Evolutionary conservation across 1,140 invertebrate genomes (phyloP), one percentile per base, ranked within the genome.

Genomic region (Hermetia illucens): DNA sequence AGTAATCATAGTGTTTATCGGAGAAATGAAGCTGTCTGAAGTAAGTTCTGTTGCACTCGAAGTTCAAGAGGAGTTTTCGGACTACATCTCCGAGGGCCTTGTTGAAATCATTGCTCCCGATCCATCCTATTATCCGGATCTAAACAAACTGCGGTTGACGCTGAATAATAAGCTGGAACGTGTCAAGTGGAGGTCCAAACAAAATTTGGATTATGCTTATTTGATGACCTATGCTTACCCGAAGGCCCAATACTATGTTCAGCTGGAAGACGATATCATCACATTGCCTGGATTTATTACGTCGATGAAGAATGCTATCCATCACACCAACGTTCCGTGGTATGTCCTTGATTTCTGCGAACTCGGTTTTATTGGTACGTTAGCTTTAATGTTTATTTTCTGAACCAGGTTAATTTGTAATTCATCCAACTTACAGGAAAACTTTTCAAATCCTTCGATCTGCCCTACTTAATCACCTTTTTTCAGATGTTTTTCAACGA

Each of bases 211-310:
- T 59, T 93, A 87, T 62, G 82, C 90, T 5, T 97, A 90, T 61
- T 66, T 98, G 1, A 97, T 97, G 93, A 82, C 92, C 43, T 96
- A 95, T 58, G 82, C 82, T 8, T 83, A 89, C 49, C 72, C 74
- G 0, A 79, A 78, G 53, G 80, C 77, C 36, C 80, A 73, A 1
- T 86, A 82, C 56, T 85, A 85, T 47, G 69, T 87, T 13, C 86
- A 96, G 71, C 65, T 98, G 6, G 93, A 98, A 67, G 94, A 98
- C 62, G 93, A 98, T 58, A 86, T 97, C 42, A 66, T 95, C 17
- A 81, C 88, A 1, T 93, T 91, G 58, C 79, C 76, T 3, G 75
- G 78, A 42, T 95, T 86, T 56, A 74, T 93, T 45, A 75, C 75
- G 13, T 65, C 67, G n/a, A 96, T 97, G 77, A 91, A 91, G 61